A percentile compares a stretch with the other conserved stretches of the same genome.
phyloP scores from a whole-genome alignment of 2,113 vertebrate species.

The Epinephelus lanceolatus region DNA sequence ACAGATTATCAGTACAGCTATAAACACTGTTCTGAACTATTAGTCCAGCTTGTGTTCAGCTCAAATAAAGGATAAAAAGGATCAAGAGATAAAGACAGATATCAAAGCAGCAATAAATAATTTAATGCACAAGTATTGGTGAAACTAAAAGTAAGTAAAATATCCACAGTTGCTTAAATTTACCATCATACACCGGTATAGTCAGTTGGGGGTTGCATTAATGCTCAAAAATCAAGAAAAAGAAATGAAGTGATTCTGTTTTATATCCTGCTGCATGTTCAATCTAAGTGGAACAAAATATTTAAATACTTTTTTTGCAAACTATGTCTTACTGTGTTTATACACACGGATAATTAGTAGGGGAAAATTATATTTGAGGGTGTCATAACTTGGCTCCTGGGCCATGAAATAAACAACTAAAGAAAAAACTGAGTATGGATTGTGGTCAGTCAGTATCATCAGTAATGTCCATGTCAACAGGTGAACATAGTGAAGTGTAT shows the following conservation, averaged over 20 bases:
- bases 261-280: neutral
- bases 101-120: neutral
- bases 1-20: neutral
- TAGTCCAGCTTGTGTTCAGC: neutral
- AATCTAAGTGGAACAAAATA: neutral
- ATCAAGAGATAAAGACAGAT: neutral
- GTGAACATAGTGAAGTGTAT: too few species aligned
- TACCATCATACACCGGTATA: neutral
- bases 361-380: neutral
- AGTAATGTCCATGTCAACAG: too few species aligned
- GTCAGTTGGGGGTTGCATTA: neutral
- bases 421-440: too few species aligned
- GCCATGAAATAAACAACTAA: too few species aligned
- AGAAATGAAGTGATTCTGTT: neutral
- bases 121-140: neutral
- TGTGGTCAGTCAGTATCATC: too few species aligned
- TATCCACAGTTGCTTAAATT: neutral
- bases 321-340: neutral
- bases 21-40: neutral
- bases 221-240: slow-evolving; percentile 11
- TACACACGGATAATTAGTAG: neutral
- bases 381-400: too few species aligned
- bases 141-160: neutral
- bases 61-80: neutral
- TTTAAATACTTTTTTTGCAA: neutral